phyloP scores from a whole-genome alignment of 2,113 vertebrate species.

The Salvelinus namaycush region DNA sequence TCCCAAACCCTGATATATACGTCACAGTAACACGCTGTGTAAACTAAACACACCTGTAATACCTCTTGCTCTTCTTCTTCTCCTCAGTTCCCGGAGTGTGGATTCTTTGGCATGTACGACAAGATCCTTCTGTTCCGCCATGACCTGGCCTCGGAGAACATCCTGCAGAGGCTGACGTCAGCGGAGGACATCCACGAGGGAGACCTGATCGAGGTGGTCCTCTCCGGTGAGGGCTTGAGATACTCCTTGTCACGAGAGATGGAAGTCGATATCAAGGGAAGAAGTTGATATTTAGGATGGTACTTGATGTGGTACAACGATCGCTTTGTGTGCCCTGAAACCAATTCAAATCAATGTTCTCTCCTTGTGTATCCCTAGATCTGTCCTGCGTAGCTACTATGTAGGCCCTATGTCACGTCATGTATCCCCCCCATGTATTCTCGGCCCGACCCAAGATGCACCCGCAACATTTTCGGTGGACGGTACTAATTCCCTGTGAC shows the following conservation, averaged over 20 bases:
- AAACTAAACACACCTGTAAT: neutral
- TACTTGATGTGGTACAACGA: too few relatives aligned
- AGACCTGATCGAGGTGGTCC: constrained; percentile 89
- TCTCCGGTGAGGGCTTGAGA: constrained; percentile 75
- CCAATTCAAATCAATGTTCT: too few relatives aligned
- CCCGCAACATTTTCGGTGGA: neutral
- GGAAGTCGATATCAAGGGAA: too few relatives aligned
- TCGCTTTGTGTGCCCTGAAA: too few relatives aligned
- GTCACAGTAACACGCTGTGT: too few relatives aligned
- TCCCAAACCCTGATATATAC: too few relatives aligned
- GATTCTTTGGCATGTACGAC: constrained; percentile 92
- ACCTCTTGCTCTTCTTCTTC: neutral
- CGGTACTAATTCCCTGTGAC: neutral
- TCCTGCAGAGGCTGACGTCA: constrained; percentile 85
- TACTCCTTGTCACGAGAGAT: neutral
- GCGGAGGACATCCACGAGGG: constrained; percentile 89
- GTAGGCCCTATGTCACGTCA: too few relatives aligned
- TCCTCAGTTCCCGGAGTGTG: constrained; percentile 90
- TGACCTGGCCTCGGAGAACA: constrained; percentile 88
- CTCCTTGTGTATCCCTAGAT: too few relatives aligned
- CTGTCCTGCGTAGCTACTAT: too few relatives aligned
- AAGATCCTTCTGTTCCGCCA: constrained; percentile 94
- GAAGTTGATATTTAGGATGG: too few relatives aligned
- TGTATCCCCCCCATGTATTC: too few relatives aligned
- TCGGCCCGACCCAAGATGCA: too few relatives aligned